Evolutionary conservation across 2,888 invertebrate species (phyloP), one percentile per base, ranked within the genome.

Genomic region (Lucinisca nassula): DNA sequence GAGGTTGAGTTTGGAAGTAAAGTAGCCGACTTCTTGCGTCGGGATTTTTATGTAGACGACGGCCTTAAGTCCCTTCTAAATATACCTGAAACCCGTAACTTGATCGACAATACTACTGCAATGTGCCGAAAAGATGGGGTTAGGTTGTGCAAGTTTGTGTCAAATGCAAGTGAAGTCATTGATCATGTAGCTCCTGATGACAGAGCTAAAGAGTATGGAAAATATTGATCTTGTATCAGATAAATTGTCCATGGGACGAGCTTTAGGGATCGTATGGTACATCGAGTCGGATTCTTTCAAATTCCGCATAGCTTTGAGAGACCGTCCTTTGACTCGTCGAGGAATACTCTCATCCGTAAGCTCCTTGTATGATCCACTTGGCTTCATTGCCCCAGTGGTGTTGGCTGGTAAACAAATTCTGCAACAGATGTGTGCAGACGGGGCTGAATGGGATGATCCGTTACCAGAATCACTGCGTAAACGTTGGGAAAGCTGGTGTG

Each of bases 21-120:
- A 12, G 84, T 75, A 35, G 84, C 78, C 38, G 45, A 84, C 12
- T 87, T 89, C 32, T 35, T 89, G 10, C 35, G 73, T 21, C 38
- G 79, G 8, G 72, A 89, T 61, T 89, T 90, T 45, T 90, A 89
- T 55, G 88, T 90, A 3, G 90, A 90, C 67, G 90, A 90, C 72
- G 88, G 89, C 1, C 32, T 90, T 21, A 79, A 58, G 17, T 79
- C 87, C 3, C 81, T 85, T 12, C 27, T 70, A 8, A 75, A 79
- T 24, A 70, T 55, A 21, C 51, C 49, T 49, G 79, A 85, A 35
- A 88, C 85, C 27, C 70, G 75, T 24, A 17, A 27, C 1, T 70
- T 89, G 38, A 77, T 88, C 17, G 30, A 58, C 1, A 79, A 77
- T 10, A 76, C 30, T 37, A 67, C 61, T 49, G 30, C 32, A 17